Evolutionary conservation across 2,888 invertebrate species (phyloP).

Genomic region (Diogma glabrata): DNA sequence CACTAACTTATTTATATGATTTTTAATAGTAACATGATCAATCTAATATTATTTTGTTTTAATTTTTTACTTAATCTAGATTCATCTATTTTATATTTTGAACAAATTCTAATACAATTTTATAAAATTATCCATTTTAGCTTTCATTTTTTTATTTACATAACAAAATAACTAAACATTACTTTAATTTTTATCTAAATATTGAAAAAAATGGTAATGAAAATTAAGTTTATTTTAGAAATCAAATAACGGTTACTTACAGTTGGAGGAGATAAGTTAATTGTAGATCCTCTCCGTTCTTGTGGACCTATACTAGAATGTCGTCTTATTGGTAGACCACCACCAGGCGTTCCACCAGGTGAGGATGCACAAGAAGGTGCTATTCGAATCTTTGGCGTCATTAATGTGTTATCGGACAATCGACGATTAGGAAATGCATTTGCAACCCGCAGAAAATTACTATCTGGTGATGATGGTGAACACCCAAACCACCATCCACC

Average conservation of each 20-base stretch:
- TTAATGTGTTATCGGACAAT: constrained; percentile 82
- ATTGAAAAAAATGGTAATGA: constrained; percentile 9
- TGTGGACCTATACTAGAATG: constrained; percentile 89
- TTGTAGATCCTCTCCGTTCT: constrained; percentile 71
- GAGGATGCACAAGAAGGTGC: constrained; percentile 83
- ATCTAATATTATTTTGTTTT: too few species aligned
- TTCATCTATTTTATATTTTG: too few species aligned
- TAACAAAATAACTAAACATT: background rate
- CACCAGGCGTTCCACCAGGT: constrained; percentile 55
- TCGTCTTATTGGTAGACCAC: constrained; percentile 71
- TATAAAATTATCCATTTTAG: too few species aligned
- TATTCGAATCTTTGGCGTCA: constrained; percentile 81
- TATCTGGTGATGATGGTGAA: constrained; percentile 72
- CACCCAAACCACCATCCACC: constrained; percentile 78
- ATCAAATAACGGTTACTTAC: constrained; percentile 44
- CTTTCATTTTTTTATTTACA: too few species aligned
- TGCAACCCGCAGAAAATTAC: constrained; percentile 75
- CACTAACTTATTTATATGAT: too few species aligned
- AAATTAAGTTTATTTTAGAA: constrained; percentile 13
- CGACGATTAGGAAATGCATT: constrained; percentile 75
- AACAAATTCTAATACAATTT: too few species aligned
- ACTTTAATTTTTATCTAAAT: constrained; percentile 7
- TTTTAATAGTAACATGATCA: too few species aligned
- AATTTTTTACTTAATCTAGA: too few species aligned
- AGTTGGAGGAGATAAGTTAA: constrained; percentile 79